Evolutionary conservation across 1,140 invertebrate species (phyloP).

Genomic region (Cheumatopsyche charites): DNA sequence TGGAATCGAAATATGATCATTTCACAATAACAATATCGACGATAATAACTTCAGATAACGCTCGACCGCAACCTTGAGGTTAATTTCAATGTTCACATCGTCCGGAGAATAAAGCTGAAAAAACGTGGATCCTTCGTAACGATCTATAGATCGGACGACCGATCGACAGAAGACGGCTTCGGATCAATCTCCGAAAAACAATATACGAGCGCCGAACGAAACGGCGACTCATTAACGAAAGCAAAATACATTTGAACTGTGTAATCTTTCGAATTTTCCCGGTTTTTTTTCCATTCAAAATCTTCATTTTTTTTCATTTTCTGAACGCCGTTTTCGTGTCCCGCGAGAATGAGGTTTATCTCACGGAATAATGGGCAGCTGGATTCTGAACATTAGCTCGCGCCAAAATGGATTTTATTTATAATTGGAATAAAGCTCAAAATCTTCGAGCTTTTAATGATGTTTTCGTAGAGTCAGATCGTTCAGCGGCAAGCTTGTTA

Average conservation of each 20-base stretch:
- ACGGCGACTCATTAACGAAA: slow-evolving; percentile 4
- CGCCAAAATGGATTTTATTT: neutral
- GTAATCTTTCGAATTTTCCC: neutral
- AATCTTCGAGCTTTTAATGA: neutral
- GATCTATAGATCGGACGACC: too few relatives aligned
- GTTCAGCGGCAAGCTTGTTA: slow-evolving; percentile 6
- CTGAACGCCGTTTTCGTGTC: slow-evolving; percentile 29
- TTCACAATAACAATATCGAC: too few relatives aligned
- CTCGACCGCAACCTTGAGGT: too few relatives aligned
- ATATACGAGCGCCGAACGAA: slow-evolving; percentile 18
- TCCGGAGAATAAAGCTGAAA: too few relatives aligned
- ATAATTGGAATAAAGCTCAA: neutral
- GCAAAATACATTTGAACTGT: slow-evolving; percentile 23
- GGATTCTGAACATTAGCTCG: neutral
- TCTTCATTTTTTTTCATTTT: neutral
- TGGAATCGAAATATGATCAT: too few relatives aligned
- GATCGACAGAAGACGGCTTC: slow-evolving; percentile 16
- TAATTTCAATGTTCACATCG: too few relatives aligned
- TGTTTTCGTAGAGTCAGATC: too few relatives aligned
- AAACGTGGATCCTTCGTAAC: too few relatives aligned
- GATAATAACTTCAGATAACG: too few relatives aligned
- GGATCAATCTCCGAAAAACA: slow-evolving; percentile 9
- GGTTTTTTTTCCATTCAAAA: neutral
- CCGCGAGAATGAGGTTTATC: slow-evolving; percentile 31
- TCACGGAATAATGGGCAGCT: slow-evolving; percentile 19